Evolutionary conservation across 2,888 invertebrate genomes (phyloP).

Genomic region (Eupithecia abbreviata): DNA sequence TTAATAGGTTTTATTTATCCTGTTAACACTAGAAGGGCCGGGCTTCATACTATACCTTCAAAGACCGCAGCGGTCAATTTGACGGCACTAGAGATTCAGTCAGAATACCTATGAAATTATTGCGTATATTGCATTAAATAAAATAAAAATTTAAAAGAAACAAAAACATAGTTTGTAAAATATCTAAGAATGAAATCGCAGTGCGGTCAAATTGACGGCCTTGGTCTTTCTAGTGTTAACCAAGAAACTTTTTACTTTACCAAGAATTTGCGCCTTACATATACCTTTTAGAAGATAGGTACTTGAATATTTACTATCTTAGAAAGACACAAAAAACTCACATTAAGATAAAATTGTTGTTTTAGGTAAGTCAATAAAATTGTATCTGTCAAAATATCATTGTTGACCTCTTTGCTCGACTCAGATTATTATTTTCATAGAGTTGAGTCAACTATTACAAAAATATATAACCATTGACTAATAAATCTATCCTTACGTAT

Average conservation of each 20-base stretch:
- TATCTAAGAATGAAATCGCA: too few species aligned
- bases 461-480: too few species aligned
- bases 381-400: neutral
- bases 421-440: constrained; percentile 1
- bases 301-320: neutral
- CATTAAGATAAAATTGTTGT: neutral
- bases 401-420: neutral
- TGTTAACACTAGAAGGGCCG: too few species aligned
- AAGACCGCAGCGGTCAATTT: too few species aligned
- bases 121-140: too few species aligned
- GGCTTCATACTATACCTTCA: too few species aligned
- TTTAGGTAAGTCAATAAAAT: neutral
- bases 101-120: too few species aligned
- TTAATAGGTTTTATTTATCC: neutral
- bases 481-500: neutral
- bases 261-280: neutral
- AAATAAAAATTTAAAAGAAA: too few species aligned
- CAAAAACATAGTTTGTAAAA: too few species aligned
- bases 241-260: neutral
- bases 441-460: neutral
- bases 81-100: too few species aligned
- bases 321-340: neutral
- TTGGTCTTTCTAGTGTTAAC: too few species aligned
- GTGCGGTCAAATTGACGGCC: too few species aligned
- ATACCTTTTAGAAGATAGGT: neutral